Conservation (phyloP, 2,888 invertebrate genomes). For the Drosophila greeni region DNA sequence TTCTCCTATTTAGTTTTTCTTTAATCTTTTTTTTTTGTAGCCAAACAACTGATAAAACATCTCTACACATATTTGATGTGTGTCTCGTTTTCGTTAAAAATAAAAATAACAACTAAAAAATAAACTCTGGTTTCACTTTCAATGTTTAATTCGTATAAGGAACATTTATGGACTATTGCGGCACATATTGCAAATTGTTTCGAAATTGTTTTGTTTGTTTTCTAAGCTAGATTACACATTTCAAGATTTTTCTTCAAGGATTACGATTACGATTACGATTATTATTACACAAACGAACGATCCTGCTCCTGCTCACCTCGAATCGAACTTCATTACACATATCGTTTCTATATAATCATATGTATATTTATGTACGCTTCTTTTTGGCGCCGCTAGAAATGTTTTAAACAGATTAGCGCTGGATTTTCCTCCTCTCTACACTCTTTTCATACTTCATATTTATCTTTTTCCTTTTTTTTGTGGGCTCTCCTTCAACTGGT, state of each 20-base stretch:
- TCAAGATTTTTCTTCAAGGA: slow-evolving; percentile 14
- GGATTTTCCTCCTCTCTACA: slow-evolving; percentile 25
- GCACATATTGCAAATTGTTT: slow-evolving; percentile 56
- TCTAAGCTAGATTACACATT: slow-evolving; percentile 31
- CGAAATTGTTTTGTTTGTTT: slow-evolving; percentile 27
- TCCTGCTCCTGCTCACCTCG: slow-evolving; percentile 11
- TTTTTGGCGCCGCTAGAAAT: slow-evolving; percentile 63
- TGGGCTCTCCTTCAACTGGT: slow-evolving; percentile 8
- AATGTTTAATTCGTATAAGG: slow-evolving; percentile 59
- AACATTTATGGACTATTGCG: slow-evolving; percentile 70
- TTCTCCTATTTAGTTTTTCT: not conserved
- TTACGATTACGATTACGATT: slow-evolving; percentile 28
- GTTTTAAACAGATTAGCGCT: slow-evolving; percentile 61
- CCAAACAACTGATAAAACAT: slow-evolving; percentile 44
- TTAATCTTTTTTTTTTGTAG: not conserved
- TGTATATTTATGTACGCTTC: slow-evolving; percentile 47
- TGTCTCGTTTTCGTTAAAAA: slow-evolving; percentile 8
- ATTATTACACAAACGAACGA: slow-evolving; percentile 28
- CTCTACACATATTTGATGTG: slow-evolving; percentile 20
- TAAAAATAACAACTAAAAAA: slow-evolving; percentile 18
- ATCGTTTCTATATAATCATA: slow-evolving; percentile 34
- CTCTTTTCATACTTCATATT: slow-evolving; percentile 1
- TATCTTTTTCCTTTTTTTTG: slow-evolving; percentile 6
- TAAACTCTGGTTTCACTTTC: slow-evolving; percentile 38
- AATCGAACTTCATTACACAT: slow-evolving; percentile 28